Evolutionary conservation across 2,113 vertebrate genomes (phyloP).

Genomic region (Petroica traversi): DNA sequence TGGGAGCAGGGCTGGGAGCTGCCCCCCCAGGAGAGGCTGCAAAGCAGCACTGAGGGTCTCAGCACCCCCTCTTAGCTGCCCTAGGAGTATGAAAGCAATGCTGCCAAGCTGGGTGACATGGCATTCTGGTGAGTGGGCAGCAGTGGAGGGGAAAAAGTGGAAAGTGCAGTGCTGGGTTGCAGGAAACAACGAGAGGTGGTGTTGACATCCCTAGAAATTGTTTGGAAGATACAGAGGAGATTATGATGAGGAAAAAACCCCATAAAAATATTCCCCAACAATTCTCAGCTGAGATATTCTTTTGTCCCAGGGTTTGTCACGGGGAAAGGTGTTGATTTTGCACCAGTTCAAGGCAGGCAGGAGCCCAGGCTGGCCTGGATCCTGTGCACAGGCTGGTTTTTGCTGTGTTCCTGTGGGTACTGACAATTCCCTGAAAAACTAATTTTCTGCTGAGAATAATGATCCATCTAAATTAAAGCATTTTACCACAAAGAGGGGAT

Average conservation of each 20-base stretch:
- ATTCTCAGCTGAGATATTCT: not conserved
- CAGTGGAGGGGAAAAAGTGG: rapidly evolving
- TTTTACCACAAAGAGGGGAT: not conserved
- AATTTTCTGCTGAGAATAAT: not conserved
- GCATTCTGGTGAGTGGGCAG: not conserved
- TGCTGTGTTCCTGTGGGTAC: not conserved
- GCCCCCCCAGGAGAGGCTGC: not conserved
- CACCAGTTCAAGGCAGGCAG: not conserved
- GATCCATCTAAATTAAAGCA: not conserved
- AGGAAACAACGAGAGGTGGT: not conserved
- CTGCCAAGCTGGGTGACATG: not conserved
- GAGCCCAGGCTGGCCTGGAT: not conserved
- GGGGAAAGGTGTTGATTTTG: not conserved
- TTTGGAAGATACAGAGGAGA: not conserved
- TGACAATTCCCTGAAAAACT: not conserved
- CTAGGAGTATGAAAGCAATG: rapidly evolving
- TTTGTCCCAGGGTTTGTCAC: not conserved
- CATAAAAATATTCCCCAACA: not conserved
- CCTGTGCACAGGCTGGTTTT: not conserved
- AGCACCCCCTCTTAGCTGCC: not conserved
- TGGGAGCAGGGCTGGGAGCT: not conserved
- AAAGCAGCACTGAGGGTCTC: not conserved
- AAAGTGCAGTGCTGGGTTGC: not conserved
- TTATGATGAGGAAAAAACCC: rapidly evolving
- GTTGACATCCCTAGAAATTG: not conserved